Evolutionary conservation across 2,888 invertebrate genomes (phyloP).

Genomic region (Tholera decimalis): DNA sequence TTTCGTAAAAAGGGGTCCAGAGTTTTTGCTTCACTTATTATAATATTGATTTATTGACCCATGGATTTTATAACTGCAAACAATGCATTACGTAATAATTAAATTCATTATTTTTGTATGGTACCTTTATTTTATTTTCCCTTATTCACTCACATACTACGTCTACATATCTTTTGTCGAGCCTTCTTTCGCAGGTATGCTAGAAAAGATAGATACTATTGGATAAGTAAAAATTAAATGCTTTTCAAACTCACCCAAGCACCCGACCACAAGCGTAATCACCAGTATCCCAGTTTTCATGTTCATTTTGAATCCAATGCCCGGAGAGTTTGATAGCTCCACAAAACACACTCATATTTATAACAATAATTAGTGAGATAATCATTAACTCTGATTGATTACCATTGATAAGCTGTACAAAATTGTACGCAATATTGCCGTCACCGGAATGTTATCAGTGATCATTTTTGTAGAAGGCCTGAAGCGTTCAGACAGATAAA

Average conservation of each 20-base stretch:
- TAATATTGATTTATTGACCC: no score
- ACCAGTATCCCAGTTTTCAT: slow-evolving; percentile 67
- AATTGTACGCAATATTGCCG: slow-evolving; percentile 12
- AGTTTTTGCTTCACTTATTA: no score
- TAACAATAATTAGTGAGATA: slow-evolving; percentile 29
- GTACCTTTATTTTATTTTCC: no score
- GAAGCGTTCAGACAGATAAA: neutral
- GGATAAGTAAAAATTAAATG: neutral
- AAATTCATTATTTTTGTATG: no score
- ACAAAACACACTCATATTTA: slow-evolving; percentile 35
- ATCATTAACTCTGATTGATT: slow-evolving; percentile 44
- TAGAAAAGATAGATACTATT: no score
- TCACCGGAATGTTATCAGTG: slow-evolving; percentile 18
- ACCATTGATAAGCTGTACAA: slow-evolving; percentile 15
- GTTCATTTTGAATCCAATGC: slow-evolving; percentile 60
- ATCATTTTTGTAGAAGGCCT: neutral
- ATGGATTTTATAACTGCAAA: no score
- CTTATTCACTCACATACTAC: no score
- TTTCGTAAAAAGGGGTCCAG: no score
- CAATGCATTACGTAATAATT: no score
- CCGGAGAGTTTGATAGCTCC: slow-evolving; percentile 33
- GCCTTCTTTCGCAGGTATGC: no score
- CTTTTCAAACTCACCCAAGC: slow-evolving; percentile 68
- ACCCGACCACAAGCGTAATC: slow-evolving; percentile 71
- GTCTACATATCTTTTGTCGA: no score